Conservation (phyloP, 2,797 vertebrate species). For the Thripadectes ignobilis region DNA sequence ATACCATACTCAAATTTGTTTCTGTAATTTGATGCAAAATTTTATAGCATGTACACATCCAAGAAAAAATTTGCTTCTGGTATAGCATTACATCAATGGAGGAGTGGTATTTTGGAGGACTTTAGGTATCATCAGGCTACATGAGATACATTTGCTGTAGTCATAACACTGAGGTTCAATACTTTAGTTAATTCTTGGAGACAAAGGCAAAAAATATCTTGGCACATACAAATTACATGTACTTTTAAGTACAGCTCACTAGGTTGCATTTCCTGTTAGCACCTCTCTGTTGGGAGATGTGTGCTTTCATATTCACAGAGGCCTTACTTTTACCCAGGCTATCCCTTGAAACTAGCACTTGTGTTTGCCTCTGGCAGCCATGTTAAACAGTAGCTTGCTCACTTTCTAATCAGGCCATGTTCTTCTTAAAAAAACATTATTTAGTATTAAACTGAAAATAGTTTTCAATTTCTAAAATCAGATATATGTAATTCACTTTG, state of each 20-base stretch:
- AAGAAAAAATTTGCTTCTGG: not conserved
- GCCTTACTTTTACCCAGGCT: slow-evolving; percentile 65
- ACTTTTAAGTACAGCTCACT: slow-evolving; percentile 53
- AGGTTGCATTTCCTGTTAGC: slow-evolving; percentile 68
- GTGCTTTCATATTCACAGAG: slow-evolving; percentile 57
- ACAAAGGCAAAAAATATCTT: not conserved
- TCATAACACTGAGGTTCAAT: slow-evolving; percentile 4
- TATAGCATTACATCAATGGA: not conserved
- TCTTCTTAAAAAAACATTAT: slow-evolving; percentile 69
- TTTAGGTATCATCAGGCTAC: not conserved
- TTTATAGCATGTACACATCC: not conserved
- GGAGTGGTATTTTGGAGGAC: not conserved
- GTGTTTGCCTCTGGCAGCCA: slow-evolving; percentile 64
- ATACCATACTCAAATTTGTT: not conserved
- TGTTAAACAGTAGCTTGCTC: slow-evolving; percentile 70
- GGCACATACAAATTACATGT: slow-evolving; percentile 42
- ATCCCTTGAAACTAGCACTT: slow-evolving; percentile 56
- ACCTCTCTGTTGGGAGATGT: slow-evolving; percentile 42
- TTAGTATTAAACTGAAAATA: slow-evolving; percentile 22
- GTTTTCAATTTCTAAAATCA: slow-evolving; percentile 56
- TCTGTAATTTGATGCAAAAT: not conserved
- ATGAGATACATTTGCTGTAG: not conserved
- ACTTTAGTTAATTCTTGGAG: slow-evolving; percentile 36
- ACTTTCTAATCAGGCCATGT: slow-evolving; percentile 74
- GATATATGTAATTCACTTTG: slow-evolving; percentile 51